These are phyloP conservation scores for Ailurus styani DNA, from an alignment of 2,113 vertebrate species.

Conservation along the genomic window DNA sequence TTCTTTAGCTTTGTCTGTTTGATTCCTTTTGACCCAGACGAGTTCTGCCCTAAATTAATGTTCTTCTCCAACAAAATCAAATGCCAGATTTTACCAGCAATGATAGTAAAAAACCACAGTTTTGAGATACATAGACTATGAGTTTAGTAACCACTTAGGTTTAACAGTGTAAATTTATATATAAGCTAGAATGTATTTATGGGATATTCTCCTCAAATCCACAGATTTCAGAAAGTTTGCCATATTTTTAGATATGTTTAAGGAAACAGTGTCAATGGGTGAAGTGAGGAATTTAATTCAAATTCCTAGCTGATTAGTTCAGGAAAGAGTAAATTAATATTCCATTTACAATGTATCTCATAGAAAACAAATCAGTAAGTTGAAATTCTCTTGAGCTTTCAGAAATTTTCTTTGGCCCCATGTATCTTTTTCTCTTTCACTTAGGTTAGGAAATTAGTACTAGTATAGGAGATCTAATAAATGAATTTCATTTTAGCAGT, in stretches of 20 bases:
- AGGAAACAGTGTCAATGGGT: background rate
- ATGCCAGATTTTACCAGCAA: background rate
- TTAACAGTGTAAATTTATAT: background rate
- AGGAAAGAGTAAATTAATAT: background rate
- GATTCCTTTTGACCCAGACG: background rate
- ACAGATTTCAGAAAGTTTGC: background rate
- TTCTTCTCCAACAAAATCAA: background rate
- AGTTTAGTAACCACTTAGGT: background rate
- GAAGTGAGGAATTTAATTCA: background rate
- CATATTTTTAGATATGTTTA: background rate
- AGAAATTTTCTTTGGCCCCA: background rate
- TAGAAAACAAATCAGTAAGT: background rate
- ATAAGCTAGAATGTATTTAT: background rate
- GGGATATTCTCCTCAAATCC: background rate
- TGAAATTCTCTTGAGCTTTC: background rate
- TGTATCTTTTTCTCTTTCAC: background rate
- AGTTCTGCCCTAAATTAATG: background rate
- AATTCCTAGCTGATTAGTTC: background rate
- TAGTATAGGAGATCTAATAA: background rate
- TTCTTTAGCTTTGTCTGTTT: background rate
- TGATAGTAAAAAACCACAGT: background rate
- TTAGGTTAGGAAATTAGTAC: background rate
- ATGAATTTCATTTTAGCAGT: constrained; percentile 40
- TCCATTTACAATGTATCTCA: background rate
- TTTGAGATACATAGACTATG: background rate